Conservation (phyloP, 2,113 vertebrate genomes). For the Phylloscopus trochiloides region DNA sequence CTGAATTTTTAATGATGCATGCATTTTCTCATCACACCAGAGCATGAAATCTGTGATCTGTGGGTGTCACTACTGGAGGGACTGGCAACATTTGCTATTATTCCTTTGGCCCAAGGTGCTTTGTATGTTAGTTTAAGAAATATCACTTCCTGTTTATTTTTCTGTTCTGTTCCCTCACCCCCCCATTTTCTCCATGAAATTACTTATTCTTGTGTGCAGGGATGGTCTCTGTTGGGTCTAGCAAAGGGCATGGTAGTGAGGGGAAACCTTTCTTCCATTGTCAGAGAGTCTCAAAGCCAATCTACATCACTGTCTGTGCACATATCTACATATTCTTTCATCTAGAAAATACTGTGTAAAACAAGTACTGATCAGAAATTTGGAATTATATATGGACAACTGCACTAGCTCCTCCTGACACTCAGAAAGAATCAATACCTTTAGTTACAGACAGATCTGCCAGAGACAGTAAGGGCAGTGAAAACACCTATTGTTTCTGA, state of each 20-base stretch:
- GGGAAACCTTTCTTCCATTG: neutral
- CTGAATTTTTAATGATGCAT: neutral
- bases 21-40: neutral
- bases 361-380: neutral
- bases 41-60: neutral
- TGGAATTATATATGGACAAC: neutral
- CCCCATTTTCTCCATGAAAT: neutral
- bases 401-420: neutral
- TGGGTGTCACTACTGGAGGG: neutral
- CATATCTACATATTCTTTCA: neutral
- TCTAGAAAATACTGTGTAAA: neutral
- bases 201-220: neutral
- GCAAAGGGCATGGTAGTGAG: neutral
- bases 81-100: neutral
- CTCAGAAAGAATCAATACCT: neutral
- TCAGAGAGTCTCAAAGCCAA: neutral
- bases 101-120: neutral
- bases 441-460: slow-evolving; percentile 5
- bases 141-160: neutral
- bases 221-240: neutral
- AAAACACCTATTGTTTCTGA: neutral
- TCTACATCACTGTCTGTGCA: neutral
- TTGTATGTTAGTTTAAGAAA: neutral
- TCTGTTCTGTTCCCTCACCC: accelerated
- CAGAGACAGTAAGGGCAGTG: neutral